Base-by-base conservation (phyloP, 2,113 vertebrate genomes). In the Urocitellus parryii region DNA sequence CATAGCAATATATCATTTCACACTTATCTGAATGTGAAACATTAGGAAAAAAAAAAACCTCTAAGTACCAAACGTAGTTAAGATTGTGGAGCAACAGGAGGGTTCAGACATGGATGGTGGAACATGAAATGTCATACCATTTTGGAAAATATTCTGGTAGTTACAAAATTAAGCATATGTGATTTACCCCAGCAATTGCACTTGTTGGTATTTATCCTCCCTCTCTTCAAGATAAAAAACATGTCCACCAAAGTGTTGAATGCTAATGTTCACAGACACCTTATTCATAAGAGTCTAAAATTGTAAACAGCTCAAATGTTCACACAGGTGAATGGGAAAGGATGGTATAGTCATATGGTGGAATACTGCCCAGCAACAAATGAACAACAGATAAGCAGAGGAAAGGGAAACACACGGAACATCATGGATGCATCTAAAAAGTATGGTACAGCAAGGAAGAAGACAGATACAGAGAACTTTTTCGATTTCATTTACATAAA, bases 191-290 rank as follows among this genome's bases (percentile, higher is more conserved):
- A 80, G n/a, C n/a, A 65, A 81, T 86, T 73, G 11, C 5, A 58
- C 18, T 94, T 39, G 9, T 25, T 68, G 34, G 3, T 42, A 39
- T 85, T 81, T 82, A 79, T 74, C 5, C 10, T 6, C 0, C 4
- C 37, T n/a, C 37, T 45, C 24, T 81, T 88, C 80, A 76, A 96
- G 84, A 56, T 70, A 90, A 63, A 84, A 32, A 91, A n/a, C 9
- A 76, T 34, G 27, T 39, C 42, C 48, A 20, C 6, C 14, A 67
- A 88, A 85, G 25, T 42, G 7, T 94, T 81, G 5, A 42, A 70
- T 18, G 37, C 32, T 48, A 45, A 88, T 42, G 74, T 88, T 76
- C 67, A 58, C 25, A 73, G 18, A 22, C 9, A 37, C 24, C 45
- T 80, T 83, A 73, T 58, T 90, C 25, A 63, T 83, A 37, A 83